Evolutionary conservation across 2,113 vertebrate genomes (phyloP).

Genomic region (Tragelaphus scriptus): DNA sequence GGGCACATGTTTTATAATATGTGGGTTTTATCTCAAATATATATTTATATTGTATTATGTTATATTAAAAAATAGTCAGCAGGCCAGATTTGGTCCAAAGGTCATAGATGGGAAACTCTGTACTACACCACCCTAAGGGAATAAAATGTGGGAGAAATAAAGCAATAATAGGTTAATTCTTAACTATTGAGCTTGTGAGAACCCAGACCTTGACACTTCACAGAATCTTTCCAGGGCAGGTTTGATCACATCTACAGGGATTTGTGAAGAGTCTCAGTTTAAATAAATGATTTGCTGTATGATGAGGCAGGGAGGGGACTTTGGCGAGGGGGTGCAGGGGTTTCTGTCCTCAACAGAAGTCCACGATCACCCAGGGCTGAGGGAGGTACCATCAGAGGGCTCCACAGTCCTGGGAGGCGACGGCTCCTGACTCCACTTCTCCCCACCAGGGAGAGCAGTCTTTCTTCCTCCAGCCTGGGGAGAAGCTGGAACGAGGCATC

Average conservation of each 20-base stretch:
- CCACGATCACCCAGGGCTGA: not conserved
- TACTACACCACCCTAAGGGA: not conserved
- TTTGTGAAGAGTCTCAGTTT: not conserved
- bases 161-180: not conserved
- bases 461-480: slow-evolving; percentile 90
- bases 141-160: not conserved
- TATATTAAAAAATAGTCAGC: not conserved
- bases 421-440: not conserved
- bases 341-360: not conserved
- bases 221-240: not conserved
- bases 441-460: slow-evolving; percentile 89
- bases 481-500: slow-evolving; percentile 86
- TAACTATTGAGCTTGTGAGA: not conserved
- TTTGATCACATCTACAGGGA: not conserved
- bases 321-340: not conserved
- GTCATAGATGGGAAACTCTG: not conserved
- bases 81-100: not conserved
- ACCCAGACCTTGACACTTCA: not conserved
- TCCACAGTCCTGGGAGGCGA: rapidly evolving
- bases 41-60: not conserved
- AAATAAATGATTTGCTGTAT: not conserved
- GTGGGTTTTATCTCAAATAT: not conserved
- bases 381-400: not conserved
- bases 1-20: not conserved
- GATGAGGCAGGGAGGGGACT: rapidly evolving